phyloP scores from a whole-genome alignment of 2,888 invertebrate genomes.

The Agelastica alni region DNA sequence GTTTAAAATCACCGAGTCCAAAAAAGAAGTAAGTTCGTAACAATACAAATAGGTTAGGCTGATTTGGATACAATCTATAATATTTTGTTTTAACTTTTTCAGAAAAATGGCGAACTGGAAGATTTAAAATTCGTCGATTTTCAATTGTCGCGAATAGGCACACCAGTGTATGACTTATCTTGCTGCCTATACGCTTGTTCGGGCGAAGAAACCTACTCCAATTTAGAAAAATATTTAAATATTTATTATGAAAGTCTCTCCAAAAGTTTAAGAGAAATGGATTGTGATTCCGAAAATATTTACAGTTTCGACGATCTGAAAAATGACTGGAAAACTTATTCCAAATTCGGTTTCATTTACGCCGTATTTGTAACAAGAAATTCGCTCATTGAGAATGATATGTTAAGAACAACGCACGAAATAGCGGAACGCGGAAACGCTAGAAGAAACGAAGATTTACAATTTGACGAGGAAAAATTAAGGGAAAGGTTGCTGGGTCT shows the following conservation, averaged over 20 bases:
- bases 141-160: conserved; percentile 30
- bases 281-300: conserved; percentile 27
- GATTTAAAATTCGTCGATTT: conserved; percentile 36
- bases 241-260: conserved; percentile 30
- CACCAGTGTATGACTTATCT: conserved; percentile 35
- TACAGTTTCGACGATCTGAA: conserved; percentile 25
- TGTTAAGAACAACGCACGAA: neutral
- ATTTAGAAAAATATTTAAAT: conserved; percentile 31
- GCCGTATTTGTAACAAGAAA: conserved; percentile 21
- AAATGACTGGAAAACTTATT: conserved; percentile 34
- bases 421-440: neutral
- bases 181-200: conserved; percentile 35
- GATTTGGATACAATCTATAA: neutral
- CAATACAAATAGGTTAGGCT: too few species aligned
- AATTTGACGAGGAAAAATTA: neutral
- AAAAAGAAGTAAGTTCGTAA: too few species aligned
- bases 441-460: neutral
- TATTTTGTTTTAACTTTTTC: conserved; percentile 6
- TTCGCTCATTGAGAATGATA: neutral
- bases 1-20: too few species aligned
- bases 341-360: conserved; percentile 30
- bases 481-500: neutral
- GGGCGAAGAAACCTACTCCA: conserved; percentile 20
- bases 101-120: conserved; percentile 26
- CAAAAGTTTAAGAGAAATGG: conserved; percentile 27